Conservation (phyloP, 2,113 vertebrate species). For the Trichomycterus rosablanca region DNA sequence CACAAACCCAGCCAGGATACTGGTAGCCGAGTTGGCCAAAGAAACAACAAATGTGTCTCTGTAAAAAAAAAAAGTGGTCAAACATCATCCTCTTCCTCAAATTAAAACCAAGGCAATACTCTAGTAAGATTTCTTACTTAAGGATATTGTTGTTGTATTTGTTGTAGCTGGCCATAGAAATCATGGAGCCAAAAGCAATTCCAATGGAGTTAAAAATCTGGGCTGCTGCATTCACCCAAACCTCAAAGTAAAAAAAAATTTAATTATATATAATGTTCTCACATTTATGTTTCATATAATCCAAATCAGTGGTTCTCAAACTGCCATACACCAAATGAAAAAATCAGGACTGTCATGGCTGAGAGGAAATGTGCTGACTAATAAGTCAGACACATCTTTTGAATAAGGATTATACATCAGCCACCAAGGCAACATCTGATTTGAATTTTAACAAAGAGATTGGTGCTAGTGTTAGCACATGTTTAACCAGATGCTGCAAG, state of each 20-base stretch:
- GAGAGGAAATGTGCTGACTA: no score
- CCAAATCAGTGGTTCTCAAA: no score
- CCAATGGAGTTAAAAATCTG: slow-evolving; percentile 73
- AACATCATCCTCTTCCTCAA: not conserved
- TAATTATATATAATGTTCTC: no score
- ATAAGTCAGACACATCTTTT: no score
- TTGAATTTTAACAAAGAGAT: no score
- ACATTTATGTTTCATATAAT: no score
- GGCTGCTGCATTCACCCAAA: slow-evolving; percentile 70
- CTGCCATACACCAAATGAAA: no score
- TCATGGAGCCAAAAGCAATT: slow-evolving; percentile 67
- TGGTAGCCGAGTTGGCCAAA: slow-evolving; percentile 65
- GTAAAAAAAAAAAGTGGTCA: slow-evolving; percentile 9
- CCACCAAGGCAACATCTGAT: no score
- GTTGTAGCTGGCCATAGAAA: slow-evolving; percentile 73
- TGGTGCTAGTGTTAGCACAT: no score
- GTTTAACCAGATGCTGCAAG: no score
- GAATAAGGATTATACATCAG: no score
- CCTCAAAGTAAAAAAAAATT: slow-evolving; percentile 52
- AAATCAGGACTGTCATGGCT: no score
- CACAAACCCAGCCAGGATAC: slow-evolving; percentile 69
- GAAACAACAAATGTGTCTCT: slow-evolving; percentile 66
- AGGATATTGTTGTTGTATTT: slow-evolving; percentile 71
- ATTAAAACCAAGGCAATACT: not conserved
- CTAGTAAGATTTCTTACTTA: slow-evolving; percentile 47